Evolutionary conservation across 2,888 invertebrate genomes (phyloP).

Genomic region (Allacma fusca): DNA sequence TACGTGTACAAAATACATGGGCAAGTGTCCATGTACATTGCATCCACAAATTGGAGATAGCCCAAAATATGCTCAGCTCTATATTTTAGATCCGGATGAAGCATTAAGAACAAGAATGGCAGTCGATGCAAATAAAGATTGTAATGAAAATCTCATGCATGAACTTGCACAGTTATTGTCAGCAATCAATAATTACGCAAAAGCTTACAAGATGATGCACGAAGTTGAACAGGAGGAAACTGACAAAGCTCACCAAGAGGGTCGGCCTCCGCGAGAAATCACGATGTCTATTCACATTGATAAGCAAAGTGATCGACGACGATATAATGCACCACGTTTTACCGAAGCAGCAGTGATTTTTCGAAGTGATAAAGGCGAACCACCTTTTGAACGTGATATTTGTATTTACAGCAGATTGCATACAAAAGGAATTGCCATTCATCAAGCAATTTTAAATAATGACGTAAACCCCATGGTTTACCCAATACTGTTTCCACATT

Average conservation of each 20-base stretch:
- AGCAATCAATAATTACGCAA: neutral
- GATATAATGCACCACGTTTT: constrained; percentile 47
- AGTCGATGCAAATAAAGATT: neutral
- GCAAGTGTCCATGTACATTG: neutral
- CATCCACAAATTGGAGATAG: neutral
- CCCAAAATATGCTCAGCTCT: constrained; percentile 19
- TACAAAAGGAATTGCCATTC: no score
- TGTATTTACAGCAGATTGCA: no score
- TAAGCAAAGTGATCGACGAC: constrained; percentile 30
- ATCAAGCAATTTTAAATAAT: no score
- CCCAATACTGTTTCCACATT: constrained; percentile 56
- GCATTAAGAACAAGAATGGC: neutral
- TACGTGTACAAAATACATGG: constrained; percentile 3
- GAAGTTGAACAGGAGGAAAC: no score
- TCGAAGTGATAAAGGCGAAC: constrained; percentile 45
- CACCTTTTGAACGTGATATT: no score
- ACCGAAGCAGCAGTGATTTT: constrained; percentile 52
- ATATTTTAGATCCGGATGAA: no score
- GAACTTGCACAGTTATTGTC: neutral
- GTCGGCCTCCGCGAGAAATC: neutral
- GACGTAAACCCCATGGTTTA: constrained; percentile 55
- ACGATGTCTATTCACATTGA: constrained; percentile 22
- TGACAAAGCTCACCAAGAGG: neutral
- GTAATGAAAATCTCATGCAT: neutral
- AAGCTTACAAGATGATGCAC: no score